phyloP scores from a whole-genome alignment of 2,113 vertebrate genomes.

The Indri indri region DNA sequence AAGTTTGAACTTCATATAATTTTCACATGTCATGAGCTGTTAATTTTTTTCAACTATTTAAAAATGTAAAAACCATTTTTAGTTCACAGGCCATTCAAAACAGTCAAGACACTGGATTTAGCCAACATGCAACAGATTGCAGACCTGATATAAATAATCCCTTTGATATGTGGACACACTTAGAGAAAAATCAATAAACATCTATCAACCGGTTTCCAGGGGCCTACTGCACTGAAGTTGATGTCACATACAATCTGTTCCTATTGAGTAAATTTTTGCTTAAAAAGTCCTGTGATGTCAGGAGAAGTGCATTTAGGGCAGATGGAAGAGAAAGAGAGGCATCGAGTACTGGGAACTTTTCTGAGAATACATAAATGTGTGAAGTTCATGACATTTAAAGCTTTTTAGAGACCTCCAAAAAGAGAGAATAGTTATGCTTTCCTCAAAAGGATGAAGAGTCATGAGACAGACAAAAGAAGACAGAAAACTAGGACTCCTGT shows the following conservation, averaged over 20 bases:
- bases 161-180: not conserved
- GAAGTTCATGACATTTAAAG: slow-evolving; percentile 8
- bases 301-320: not conserved
- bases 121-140: not conserved
- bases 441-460: not conserved
- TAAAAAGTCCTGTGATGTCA: not conserved
- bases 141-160: not conserved
- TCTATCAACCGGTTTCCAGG: not conserved
- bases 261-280: not conserved
- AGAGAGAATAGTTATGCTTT: not conserved
- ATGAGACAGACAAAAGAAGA: slow-evolving; percentile 6
- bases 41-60: not conserved
- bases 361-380: not conserved
- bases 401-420: not conserved
- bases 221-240: not conserved
- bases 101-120: not conserved
- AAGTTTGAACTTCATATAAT: not conserved
- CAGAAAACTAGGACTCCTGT: not conserved
- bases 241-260: not conserved
- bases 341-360: not conserved
- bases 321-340: not conserved
- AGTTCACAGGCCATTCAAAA: not conserved
- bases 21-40: not conserved
- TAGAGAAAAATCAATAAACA: not conserved
- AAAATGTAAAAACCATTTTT: not conserved